Evolutionary conservation across 2,113 vertebrate species (phyloP).

Genomic region (Corythornis madagascariensis): DNA sequence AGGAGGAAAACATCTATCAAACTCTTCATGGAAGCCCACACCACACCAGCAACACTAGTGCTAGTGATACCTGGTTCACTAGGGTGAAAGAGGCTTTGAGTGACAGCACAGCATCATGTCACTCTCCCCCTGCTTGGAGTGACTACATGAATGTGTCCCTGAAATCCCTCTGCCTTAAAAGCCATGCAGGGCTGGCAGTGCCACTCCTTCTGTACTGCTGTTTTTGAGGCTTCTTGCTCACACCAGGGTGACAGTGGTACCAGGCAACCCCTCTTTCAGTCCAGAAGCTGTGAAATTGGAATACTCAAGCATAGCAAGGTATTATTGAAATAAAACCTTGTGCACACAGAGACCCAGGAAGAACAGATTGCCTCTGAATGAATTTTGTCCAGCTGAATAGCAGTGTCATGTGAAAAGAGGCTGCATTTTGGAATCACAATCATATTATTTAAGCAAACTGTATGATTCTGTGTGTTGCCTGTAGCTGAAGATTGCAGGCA

Average conservation of each 20-base stretch:
- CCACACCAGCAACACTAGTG: background rate
- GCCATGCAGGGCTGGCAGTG: background rate
- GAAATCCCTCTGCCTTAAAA: background rate
- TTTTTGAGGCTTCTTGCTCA: background rate
- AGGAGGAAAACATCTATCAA: background rate
- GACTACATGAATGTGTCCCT: background rate
- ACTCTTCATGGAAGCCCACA: background rate
- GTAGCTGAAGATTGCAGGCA: conserved; percentile 28
- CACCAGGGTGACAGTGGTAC: background rate
- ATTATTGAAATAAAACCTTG: background rate
- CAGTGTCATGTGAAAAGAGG: background rate
- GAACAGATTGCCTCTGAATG: background rate
- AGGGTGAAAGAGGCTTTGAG: background rate
- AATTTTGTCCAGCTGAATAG: background rate
- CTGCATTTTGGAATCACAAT: background rate
- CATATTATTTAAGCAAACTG: background rate
- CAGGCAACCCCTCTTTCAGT: background rate
- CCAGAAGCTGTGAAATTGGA: background rate
- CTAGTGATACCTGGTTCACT: background rate
- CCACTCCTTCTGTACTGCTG: background rate
- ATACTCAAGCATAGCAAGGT: background rate
- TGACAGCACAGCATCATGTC: background rate
- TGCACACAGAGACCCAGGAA: background rate
- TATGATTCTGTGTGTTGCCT: background rate
- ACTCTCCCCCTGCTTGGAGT: background rate